These are phyloP conservation scores for Lerema accius DNA, from an alignment of 1,140 invertebrate species.

Conservation along the genomic window DNA sequence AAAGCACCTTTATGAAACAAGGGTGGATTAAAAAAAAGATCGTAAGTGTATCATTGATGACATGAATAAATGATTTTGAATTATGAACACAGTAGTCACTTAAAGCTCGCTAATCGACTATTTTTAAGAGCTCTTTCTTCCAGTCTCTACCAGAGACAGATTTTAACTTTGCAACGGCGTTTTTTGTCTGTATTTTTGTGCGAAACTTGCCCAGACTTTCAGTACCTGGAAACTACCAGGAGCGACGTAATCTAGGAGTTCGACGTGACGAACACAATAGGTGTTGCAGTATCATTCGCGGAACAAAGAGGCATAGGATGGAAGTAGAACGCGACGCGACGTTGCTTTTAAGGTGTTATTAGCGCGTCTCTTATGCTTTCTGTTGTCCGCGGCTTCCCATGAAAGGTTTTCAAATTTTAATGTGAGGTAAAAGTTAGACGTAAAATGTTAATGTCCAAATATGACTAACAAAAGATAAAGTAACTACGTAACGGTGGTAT, in stretches of 20 bases:
- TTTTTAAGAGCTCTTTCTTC: too few relatives aligned
- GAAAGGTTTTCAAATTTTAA: slow-evolving; percentile 8
- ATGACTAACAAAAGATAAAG: not conserved
- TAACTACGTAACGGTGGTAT: not conserved
- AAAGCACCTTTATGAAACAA: too few relatives aligned
- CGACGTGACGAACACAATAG: slow-evolving; percentile 17
- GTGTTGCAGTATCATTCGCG: slow-evolving; percentile 20
- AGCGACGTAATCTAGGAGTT: slow-evolving; percentile 4
- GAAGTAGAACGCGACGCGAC: slow-evolving; percentile 22
- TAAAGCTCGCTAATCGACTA: too few relatives aligned
- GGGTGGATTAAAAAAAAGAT: too few relatives aligned
- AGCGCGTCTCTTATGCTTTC: slow-evolving; percentile 10
- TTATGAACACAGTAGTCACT: too few relatives aligned
- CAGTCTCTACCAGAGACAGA: too few relatives aligned
- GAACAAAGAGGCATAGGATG: slow-evolving; percentile 16
- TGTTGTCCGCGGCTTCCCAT: not conserved
- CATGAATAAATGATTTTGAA: too few relatives aligned
- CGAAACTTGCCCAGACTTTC: not conserved
- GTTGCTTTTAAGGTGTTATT: slow-evolving; percentile 22
- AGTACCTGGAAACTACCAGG: not conserved
- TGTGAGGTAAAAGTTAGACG: not conserved
- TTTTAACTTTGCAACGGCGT: too few relatives aligned
- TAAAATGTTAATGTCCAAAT: not conserved
- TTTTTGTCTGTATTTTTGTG: too few relatives aligned
- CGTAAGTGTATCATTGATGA: too few relatives aligned